Base-by-base conservation (phyloP, 2,888 invertebrate species). In the Punctoribates punctum region DNA sequence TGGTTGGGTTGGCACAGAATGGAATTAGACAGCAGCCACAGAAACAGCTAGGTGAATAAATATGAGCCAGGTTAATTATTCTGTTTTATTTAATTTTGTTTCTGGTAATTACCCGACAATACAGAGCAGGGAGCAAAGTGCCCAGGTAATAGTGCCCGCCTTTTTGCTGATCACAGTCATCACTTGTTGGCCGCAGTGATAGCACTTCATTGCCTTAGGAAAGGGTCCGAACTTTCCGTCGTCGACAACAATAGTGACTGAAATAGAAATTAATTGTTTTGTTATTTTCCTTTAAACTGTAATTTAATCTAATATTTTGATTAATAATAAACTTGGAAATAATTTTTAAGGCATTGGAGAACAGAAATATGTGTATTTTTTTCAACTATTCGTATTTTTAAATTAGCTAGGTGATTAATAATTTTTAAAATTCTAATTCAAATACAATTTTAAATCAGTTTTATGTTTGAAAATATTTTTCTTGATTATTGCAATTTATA, bases 11-110 rank as follows among this genome's bases (percentile, higher is more conserved):
- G 38, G 65, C 57, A 46, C 76, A 76, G 27, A 76, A 74, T 13
- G 76, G 76, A 20, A 76, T 73, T 23, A 76, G 23, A 34, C 76
- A 76, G n/a, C 76, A 76, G 13, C 76, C 76, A 38, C 60, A 60
- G 25, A 60, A 27, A 29, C 73, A 76, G 11, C n/a, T 73, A 13
- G 5, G 29, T 20, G 20, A 51, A 1, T 13, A 70, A 15, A 46
- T 23, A 46, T 70, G 42, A 13, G 13, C 57, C 5, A 5, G 23
- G 1, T 17, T 27, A 67, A n/a, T 25, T 54, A 65, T 34, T 42
- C 42, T 42, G 42, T 6, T 42, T 9, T 6, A 42, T 42, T 42
- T 42, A 9, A 42, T 42, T 9, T 42, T 42, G 8, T 42, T 42
- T 42, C 13, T 20, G 13, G 23, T 17, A 65, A 54, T 17, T 75